phyloP scores from a whole-genome alignment of 2,797 vertebrate genomes.

The Acanthurus leucopareius region DNA sequence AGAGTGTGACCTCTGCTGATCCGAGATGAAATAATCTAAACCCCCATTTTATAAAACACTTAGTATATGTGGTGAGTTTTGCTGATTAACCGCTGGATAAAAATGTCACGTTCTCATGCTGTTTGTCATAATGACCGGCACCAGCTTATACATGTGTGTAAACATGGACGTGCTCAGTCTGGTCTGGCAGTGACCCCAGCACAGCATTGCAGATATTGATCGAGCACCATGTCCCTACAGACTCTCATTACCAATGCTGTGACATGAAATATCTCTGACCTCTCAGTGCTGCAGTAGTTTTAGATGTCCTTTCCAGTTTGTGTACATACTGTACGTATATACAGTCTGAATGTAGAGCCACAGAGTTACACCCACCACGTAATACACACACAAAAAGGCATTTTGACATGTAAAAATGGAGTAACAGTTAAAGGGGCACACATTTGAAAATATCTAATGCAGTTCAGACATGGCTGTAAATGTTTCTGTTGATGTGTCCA shows the following conservation, averaged over 20 bases:
- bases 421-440: constrained; percentile 2
- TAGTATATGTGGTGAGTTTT: background rate
- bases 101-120: background rate
- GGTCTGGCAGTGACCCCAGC: constrained; percentile 15
- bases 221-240: constrained; percentile 8
- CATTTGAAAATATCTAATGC: background rate
- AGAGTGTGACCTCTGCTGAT: background rate
- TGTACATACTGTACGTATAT: constrained; percentile 23
- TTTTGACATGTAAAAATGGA: background rate
- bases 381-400: background rate
- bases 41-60: background rate
- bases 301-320: constrained; percentile 57
- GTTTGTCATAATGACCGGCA: constrained; percentile 1
- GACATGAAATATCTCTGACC: constrained; percentile 78
- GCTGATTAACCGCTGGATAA: background rate
- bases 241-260: constrained; percentile 65
- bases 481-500: constrained; percentile 27
- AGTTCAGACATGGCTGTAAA: constrained; percentile 13
- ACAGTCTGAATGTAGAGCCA: constrained; percentile 26
- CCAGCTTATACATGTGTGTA: background rate
- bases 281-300: constrained; percentile 53
- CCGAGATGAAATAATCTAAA: background rate
- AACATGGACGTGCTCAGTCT: background rate
- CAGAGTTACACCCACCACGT: constrained; percentile 23
- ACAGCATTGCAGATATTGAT: constrained; percentile 47